These are phyloP conservation scores for Drosophila burlai DNA, from an alignment of 1,140 invertebrate species.

Conservation along the genomic window DNA sequence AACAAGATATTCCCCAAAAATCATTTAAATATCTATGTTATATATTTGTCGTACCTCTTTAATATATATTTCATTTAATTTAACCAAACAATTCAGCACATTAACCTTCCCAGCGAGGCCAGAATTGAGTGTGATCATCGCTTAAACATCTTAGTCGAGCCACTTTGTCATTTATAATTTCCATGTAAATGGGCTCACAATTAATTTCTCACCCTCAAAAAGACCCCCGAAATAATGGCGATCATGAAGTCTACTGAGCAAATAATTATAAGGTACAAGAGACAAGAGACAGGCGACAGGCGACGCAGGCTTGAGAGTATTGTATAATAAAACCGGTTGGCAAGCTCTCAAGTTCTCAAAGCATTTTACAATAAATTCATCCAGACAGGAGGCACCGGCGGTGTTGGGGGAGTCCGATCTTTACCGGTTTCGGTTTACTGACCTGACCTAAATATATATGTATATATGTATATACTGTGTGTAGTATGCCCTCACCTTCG, in stretches of 20 bases:
- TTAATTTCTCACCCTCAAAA: constrained; percentile 17
- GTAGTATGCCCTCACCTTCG: constrained; percentile 35
- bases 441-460: constrained; percentile 61
- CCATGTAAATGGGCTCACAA: constrained; percentile 32
- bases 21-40: background rate
- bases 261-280: constrained; percentile 30
- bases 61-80: background rate
- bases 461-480: background rate
- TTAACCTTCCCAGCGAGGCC: constrained; percentile 22
- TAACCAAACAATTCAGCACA: constrained; percentile 17
- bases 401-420: constrained; percentile 30
- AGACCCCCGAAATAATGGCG: constrained; percentile 8
- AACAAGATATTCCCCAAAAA: background rate
- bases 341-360: constrained; percentile 20
- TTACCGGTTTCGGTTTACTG: constrained; percentile 69
- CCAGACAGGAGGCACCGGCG: constrained; percentile 28
- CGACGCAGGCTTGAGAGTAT: constrained; percentile 33
- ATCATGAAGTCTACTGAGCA: constrained; percentile 30
- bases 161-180: constrained; percentile 59
- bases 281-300: constrained; percentile 15
- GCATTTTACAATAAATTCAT: constrained; percentile 37
- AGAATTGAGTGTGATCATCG: constrained; percentile 3
- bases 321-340: constrained; percentile 55
- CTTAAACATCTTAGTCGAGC: constrained; percentile 28
- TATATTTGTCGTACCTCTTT: background rate